Evolutionary conservation across 2,113 vertebrate species (phyloP), one percentile per base, ranked within the genome.

Genomic region (Lepisosteus osseus): DNA sequence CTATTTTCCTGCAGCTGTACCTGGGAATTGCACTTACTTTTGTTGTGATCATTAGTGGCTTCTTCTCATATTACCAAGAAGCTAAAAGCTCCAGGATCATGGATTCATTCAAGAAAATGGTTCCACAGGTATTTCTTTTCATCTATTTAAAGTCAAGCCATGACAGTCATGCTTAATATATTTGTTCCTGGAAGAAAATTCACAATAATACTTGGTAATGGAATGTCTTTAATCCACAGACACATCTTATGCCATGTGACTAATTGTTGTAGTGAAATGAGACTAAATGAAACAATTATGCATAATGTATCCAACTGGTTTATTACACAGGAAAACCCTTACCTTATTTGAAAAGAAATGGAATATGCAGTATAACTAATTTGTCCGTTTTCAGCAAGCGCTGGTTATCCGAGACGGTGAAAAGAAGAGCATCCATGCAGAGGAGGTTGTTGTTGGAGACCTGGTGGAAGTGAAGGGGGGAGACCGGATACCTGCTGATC

Each of bases 61-160:
- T 96, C 72, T 99, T 94, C 87, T 97, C 96, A 44, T 98, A 98
- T 73, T 98, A 98, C 80, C 96, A 97, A 94, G 97, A 99, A 79
- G 96, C 96, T 8, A 99, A 99, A 82, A 99, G 97, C 82, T 98
- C 96, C 6, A 98, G 93, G 86, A 99, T 99, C 83, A 99, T 99
- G 97, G 97, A 99, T 40, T 99, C 97, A 57, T 99, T 99, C 89
- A 99, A 98, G 84, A 99, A 99, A 80, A 89, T 99, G 88, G 97
- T 99, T 63, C 97, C 96, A 81, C 96, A 98, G 94, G 96, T 99
- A 88, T 7, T 75, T 5, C 47, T 51, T 51, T 51, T 5, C 47
- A 51, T 51, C 5, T 51, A 51, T 29, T 29, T 29, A 29, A 29
- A 29, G 29, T 29, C 29, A 29, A 29, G 29, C 2, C 29, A 29